A percentile compares a stretch with the other conserved stretches of the same genome.
Evolutionary conservation across 1,140 invertebrate species (phyloP).

Genomic region (Panonychus citri): DNA sequence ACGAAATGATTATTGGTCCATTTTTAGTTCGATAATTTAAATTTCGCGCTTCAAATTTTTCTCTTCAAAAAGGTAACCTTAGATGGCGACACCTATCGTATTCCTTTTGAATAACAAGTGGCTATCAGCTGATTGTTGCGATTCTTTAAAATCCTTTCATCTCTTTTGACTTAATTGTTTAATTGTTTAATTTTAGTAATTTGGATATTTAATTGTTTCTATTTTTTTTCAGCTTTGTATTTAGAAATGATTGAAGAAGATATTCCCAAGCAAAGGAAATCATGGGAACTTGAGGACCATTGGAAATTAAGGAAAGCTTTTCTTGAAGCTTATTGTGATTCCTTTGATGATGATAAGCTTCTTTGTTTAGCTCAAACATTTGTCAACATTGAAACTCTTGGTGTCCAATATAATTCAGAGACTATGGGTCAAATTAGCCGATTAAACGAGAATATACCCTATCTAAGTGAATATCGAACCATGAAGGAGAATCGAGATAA

Average conservation of each 20-base stretch:
- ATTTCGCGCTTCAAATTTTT: too few species aligned
- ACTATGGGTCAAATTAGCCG: neutral
- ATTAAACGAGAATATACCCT: neutral
- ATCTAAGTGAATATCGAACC: neutral
- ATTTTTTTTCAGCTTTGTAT: too few species aligned
- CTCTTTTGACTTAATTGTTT: neutral
- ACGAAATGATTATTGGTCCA: too few species aligned
- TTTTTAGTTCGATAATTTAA: too few species aligned
- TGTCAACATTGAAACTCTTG: constrained; percentile 54
- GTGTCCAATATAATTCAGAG: constrained; percentile 16
- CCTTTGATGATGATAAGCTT: constrained; percentile 41
- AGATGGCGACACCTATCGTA: too few species aligned
- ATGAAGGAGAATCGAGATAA: neutral
- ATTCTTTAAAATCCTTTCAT: neutral
- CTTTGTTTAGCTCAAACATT: constrained; percentile 59
- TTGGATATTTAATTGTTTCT: too few species aligned
- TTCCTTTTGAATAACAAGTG: too few species aligned
- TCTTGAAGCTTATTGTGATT: constrained; percentile 40
- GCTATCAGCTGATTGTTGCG: neutral
- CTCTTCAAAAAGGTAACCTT: too few species aligned
- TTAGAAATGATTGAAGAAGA: neutral
- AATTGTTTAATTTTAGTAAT: neutral
- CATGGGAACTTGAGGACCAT: constrained; percentile 51
- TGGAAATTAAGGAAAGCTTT: constrained; percentile 54
- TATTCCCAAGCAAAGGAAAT: constrained; percentile 12